Conservation (phyloP, 2,113 vertebrate species). For the Peromyscus polionotus region DNA sequence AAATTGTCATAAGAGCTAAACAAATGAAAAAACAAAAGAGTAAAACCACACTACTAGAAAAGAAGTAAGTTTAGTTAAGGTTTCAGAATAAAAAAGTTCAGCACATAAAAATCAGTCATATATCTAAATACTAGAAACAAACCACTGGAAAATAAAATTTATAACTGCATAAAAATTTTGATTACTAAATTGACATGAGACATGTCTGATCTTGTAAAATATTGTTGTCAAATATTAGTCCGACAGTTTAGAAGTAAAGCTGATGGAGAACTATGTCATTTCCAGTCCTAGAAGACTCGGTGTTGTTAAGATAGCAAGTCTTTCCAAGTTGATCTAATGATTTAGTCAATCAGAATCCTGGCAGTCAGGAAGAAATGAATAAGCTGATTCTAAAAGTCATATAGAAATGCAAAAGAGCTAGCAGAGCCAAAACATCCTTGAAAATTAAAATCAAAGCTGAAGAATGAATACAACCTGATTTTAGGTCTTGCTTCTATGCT, state of each 20-base stretch:
- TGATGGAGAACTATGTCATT: background rate
- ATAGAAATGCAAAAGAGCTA: slow-evolving; percentile 10
- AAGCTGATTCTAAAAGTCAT: slow-evolving; percentile 42
- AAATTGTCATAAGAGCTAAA: slow-evolving; percentile 8
- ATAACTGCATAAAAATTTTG: background rate
- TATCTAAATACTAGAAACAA: slow-evolving; percentile 37
- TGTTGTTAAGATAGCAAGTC: background rate
- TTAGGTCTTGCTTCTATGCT: background rate
- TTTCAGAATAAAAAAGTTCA: background rate
- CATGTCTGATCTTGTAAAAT: background rate
- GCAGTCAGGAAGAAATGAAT: background rate
- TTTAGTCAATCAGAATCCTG: slow-evolving; percentile 6
- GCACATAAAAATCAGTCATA: background rate
- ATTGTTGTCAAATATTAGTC: background rate
- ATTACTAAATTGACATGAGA: background rate
- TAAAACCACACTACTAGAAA: background rate
- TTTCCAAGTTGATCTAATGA: background rate
- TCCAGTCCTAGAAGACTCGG: background rate
- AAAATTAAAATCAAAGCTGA: slow-evolving; percentile 13
- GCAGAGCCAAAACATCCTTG: background rate
- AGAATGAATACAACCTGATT: background rate
- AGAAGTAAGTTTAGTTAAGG: slow-evolving; percentile 34
- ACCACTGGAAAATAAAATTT: slow-evolving; percentile 44
- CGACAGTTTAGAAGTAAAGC: slow-evolving; percentile 27
- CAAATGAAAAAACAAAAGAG: background rate